Conservation (phyloP, 2,888 invertebrate species). For the Noctua janthe region DNA sequence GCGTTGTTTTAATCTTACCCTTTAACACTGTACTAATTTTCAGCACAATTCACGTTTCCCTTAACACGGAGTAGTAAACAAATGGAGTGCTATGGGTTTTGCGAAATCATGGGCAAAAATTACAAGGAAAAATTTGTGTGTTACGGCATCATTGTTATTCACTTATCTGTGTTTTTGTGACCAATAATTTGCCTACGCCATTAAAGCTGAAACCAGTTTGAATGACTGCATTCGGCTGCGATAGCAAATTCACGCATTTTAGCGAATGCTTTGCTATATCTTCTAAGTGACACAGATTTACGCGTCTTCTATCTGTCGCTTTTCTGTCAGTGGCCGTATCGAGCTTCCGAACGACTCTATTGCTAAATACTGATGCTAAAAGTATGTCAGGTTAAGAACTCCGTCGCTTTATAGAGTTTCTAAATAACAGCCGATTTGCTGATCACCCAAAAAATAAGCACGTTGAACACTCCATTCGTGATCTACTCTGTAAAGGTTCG, state of each 20-base stretch:
- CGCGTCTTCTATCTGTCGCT: not conserved
- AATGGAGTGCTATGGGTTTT: conserved; percentile 40
- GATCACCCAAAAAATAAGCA: not conserved
- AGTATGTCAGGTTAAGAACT: not conserved
- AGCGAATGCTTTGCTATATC: conserved; percentile 1
- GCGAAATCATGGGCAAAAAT: fast-evolving
- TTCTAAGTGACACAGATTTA: not conserved
- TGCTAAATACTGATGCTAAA: not conserved
- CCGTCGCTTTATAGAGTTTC: not conserved
- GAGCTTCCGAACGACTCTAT: not conserved
- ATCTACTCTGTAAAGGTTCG: conserved; percentile 23
- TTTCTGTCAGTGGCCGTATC: not conserved
- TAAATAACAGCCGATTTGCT: not conserved
- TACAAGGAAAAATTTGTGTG: not conserved
- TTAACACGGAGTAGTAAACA: conserved; percentile 21
- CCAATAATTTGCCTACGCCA: not conserved
- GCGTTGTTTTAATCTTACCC: conserved; percentile 15
- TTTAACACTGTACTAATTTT: conserved; percentile 31
- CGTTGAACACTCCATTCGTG: conserved; percentile 37
- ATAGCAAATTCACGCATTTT: not conserved
- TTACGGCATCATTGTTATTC: not conserved
- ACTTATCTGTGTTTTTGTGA: not conserved
- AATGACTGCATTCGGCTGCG: not conserved
- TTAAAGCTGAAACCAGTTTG: not conserved
- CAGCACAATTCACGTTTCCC: conserved; percentile 51